These are phyloP conservation scores for Platycheirus rosarum DNA, from an alignment of 2,888 invertebrate genomes.

Conservation along the genomic window DNA sequence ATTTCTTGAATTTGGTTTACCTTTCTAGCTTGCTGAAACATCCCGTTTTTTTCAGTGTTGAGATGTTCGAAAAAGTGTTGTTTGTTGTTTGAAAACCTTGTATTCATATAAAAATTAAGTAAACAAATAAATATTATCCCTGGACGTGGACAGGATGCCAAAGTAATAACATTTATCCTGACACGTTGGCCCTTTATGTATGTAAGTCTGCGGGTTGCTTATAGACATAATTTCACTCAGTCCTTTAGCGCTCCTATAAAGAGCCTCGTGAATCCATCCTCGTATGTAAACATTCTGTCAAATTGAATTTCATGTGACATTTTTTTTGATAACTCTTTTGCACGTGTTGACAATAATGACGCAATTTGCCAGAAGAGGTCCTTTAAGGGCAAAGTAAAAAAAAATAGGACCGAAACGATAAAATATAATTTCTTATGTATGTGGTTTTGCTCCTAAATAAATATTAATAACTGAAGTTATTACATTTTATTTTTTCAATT, in stretches of 20 bases:
- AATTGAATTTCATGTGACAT: slow-evolving; percentile 2
- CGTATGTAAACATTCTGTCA: slow-evolving; percentile 13
- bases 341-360: slow-evolving; percentile 19
- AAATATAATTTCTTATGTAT: slow-evolving; percentile 9
- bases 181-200: slow-evolving; percentile 7
- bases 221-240: slow-evolving; percentile 6
- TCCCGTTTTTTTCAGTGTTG: no score
- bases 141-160: no score
- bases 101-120: no score
- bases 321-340: slow-evolving; percentile 24
- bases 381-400: neutral
- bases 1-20: no score
- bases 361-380: slow-evolving; percentile 8
- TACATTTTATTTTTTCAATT: neutral
- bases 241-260: neutral
- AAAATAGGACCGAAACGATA: slow-evolving; percentile 1
- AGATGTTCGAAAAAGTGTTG: no score
- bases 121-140: no score
- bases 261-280: slow-evolving; percentile 2
- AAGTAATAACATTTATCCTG: neutral
- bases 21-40: no score
- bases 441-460: slow-evolving; percentile 2
- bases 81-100: no score
- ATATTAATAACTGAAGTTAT: slow-evolving; percentile 7
- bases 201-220: neutral